phyloP scores from a whole-genome alignment of 2,888 invertebrate genomes.

The Timema podura region DNA sequence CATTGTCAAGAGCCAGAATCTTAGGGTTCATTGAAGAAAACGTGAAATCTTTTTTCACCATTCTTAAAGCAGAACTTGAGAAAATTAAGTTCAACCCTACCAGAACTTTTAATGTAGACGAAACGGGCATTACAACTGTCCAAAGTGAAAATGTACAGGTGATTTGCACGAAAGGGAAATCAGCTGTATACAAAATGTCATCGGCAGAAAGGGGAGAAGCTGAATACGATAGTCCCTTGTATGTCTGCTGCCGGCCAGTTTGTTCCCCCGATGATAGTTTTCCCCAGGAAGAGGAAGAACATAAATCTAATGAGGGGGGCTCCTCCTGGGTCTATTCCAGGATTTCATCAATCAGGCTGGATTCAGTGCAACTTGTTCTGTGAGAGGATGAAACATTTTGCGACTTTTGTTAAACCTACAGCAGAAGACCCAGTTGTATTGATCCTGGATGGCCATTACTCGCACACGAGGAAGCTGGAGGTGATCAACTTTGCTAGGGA shows the following conservation, averaged over 20 bases:
- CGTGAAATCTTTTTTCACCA: constrained; percentile 5
- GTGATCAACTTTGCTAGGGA: constrained; percentile 32
- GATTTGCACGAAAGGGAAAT: constrained; percentile 38
- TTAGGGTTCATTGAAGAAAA: background rate
- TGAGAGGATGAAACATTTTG: too few species aligned
- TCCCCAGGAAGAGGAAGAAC: too few species aligned
- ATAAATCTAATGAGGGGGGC: too few species aligned
- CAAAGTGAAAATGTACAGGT: constrained; percentile 30
- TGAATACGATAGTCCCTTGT: constrained; percentile 37
- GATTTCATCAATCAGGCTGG: too few species aligned
- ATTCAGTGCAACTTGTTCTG: too few species aligned
- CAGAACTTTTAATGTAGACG: constrained; percentile 38
- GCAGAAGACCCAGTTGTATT: constrained; percentile 33
- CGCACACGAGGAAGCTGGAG: constrained; percentile 32
- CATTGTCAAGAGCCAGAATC: too few species aligned
- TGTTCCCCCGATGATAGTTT: too few species aligned
- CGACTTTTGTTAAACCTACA: constrained; percentile 26
- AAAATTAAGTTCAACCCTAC: constrained; percentile 10
- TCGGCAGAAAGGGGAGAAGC: constrained; percentile 40
- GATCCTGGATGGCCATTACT: constrained; percentile 35
- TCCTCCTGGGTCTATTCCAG: too few species aligned
- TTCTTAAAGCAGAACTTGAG: constrained; percentile 7
- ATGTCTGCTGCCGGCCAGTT: constrained; percentile 38
- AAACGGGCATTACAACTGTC: constrained; percentile 41
- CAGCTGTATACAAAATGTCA: constrained; percentile 37